Base-by-base conservation (phyloP, 2,888 invertebrate genomes). In the Crepidodera aurea region DNA sequence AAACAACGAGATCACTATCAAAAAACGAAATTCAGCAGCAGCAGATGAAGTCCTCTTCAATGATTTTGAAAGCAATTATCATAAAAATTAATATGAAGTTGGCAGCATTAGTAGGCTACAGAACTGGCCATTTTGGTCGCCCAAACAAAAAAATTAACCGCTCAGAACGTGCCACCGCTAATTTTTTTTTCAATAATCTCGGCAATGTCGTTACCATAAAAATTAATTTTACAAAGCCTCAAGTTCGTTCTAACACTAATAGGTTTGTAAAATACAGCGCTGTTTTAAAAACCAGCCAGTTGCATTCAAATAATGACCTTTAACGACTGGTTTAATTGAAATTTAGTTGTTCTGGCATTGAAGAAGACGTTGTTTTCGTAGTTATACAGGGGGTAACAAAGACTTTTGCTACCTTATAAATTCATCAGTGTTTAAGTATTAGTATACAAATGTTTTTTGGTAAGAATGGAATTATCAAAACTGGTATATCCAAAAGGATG, bases 151-250 rank as follows among this genome's bases (percentile, higher is more conserved):
- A 12, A 27, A 27, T 48, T 13, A 15, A 3, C 18, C 16, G 8
- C 16, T 40, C 40, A 40, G 40, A 40, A 18, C 53, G 53, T 53
- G 53, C 46, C 56, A 15, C 12, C 10, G 34, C 25, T 46, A 46
- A 46, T 46, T 56, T 34, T 19, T n/a, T n/a, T 46, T 46, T 40
- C 5, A 53, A 53, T 39, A 25, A 22, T 25, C 25, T 46, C 15
- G 13, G 46, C 16, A 15, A 13, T 46, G 22, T 37, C 44, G 34
- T 56, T 56, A 56, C n/a, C 56, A 46, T 56, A 44, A 55, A 55
- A 29, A 18, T 55, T 44, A 55, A 55, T 55, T 55, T 29, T 32
- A 44, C 29, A 46, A 22, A 46, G 32, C 19, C 8, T n/a, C 44
- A 34, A n/a, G 46, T 7, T 46, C 19, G 15, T 37, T 56, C 56